phyloP scores from a whole-genome alignment of 2,113 vertebrate species.

The Oryzias melastigma region DNA sequence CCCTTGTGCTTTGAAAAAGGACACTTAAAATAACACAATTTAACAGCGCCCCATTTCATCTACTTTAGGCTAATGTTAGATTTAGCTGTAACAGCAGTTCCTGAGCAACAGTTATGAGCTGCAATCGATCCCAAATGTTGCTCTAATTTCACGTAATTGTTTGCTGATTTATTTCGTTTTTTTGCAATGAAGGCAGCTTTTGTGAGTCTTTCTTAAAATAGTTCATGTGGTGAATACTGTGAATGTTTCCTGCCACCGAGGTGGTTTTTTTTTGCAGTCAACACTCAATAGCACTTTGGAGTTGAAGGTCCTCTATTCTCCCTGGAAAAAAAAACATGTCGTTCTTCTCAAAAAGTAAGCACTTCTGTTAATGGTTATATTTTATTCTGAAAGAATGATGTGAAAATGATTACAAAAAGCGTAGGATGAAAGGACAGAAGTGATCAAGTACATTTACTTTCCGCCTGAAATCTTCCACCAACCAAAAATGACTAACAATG shows the following conservation, averaged over 20 bases:
- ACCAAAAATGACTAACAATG: too few species aligned
- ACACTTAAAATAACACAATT: slow-evolving; percentile 30
- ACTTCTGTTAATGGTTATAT: slow-evolving; percentile 1
- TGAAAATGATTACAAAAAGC: slow-evolving; percentile 8
- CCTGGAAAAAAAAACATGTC: slow-evolving; percentile 3
- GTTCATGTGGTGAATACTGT: background rate
- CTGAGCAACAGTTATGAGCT: background rate
- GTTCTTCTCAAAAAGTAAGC: background rate
- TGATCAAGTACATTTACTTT: too few species aligned
- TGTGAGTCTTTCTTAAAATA: background rate
- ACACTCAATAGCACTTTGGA: slow-evolving; percentile 3
- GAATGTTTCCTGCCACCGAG: background rate
- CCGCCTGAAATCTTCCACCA: too few species aligned
- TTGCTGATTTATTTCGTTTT: too few species aligned
- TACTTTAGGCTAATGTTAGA: slow-evolving; percentile 24
- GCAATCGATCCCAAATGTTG: background rate
- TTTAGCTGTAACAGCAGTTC: background rate
- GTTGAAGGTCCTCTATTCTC: background rate
- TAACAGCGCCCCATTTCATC: slow-evolving; percentile 26
- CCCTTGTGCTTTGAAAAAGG: slow-evolving; percentile 47
- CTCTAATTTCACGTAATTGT: background rate
- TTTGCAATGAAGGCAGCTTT: background rate
- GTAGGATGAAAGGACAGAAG: background rate
- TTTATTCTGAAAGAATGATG: background rate
- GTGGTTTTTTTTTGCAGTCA: slow-evolving; percentile 1